Conservation (phyloP, 2,797 vertebrate genomes). For the Phoeniculus purpureus region DNA sequence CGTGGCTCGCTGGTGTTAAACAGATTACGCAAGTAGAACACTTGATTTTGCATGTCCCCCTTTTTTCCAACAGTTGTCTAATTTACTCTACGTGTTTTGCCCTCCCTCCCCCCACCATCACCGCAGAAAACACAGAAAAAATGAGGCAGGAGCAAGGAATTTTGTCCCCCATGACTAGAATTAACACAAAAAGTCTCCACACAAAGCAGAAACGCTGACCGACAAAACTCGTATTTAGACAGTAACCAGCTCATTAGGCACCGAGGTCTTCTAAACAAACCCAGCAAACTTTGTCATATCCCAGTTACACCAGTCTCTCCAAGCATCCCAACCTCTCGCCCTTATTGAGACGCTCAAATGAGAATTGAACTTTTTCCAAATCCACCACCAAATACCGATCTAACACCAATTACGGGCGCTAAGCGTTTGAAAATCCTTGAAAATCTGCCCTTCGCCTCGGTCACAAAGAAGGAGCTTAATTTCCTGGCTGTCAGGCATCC, state of each 20-base stretch:
- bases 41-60: constrained; percentile 54
- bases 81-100: constrained; percentile 68
- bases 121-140: background rate
- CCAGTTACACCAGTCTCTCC: background rate
- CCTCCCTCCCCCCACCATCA: background rate
- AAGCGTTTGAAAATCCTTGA: constrained; percentile 56
- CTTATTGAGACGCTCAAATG: constrained; percentile 6
- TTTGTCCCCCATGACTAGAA: background rate
- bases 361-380: background rate
- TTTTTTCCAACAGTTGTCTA: constrained; percentile 65
- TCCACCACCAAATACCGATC: background rate
- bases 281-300: background rate
- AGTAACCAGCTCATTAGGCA: background rate
- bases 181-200: background rate
- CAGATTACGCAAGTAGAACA: constrained; percentile 66
- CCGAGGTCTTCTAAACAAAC: background rate
- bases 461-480: constrained; percentile 66
- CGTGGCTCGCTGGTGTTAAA: constrained; percentile 49
- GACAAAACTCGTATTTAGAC: background rate
- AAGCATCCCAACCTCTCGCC: constrained; percentile 28
- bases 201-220: background rate
- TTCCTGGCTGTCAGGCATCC: constrained; percentile 55
- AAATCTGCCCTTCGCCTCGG: constrained; percentile 53
- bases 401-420: constrained; percentile 44
- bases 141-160: background rate